Evolutionary conservation across 2,113 vertebrate species (phyloP).

Genomic region (human): DNA sequence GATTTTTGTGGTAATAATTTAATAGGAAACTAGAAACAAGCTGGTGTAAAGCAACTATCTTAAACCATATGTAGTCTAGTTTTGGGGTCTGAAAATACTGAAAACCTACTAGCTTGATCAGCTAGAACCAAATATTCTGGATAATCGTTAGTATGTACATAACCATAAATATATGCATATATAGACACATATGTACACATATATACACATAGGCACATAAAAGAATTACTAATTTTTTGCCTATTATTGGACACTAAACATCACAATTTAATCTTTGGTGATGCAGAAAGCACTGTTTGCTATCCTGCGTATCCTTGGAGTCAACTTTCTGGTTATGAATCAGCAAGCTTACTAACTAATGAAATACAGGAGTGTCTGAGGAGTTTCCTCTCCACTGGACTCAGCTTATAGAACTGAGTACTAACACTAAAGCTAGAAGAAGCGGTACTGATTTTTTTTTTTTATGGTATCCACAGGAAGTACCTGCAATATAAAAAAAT

Average conservation of each 20-base stretch:
- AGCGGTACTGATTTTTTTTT: background rate
- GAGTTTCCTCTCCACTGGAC: background rate
- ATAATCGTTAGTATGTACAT: background rate
- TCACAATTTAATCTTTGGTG: background rate
- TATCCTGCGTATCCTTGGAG: background rate
- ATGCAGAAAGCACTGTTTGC: background rate
- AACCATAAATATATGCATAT: background rate
- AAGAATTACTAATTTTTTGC: background rate
- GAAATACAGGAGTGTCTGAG: background rate
- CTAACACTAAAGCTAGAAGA: background rate
- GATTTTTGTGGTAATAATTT: background rate
- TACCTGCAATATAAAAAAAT: background rate
- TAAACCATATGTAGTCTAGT: background rate
- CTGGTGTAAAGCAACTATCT: background rate
- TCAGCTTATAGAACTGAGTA: background rate
- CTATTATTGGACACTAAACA: background rate
- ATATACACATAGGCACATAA: background rate
- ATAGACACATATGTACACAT: background rate
- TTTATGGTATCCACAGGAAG: background rate
- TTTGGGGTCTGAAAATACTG: background rate
- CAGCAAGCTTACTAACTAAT: background rate
- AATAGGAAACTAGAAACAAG: background rate
- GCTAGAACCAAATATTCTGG: background rate
- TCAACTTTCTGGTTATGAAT: slow-evolving; percentile 12
- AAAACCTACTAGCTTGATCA: background rate